A percentile compares a stretch with the other conserved stretches of the same genome.
These are phyloP conservation scores for Chionomys nivalis DNA, from an alignment of 2,113 vertebrate species.

Conservation along the genomic window DNA sequence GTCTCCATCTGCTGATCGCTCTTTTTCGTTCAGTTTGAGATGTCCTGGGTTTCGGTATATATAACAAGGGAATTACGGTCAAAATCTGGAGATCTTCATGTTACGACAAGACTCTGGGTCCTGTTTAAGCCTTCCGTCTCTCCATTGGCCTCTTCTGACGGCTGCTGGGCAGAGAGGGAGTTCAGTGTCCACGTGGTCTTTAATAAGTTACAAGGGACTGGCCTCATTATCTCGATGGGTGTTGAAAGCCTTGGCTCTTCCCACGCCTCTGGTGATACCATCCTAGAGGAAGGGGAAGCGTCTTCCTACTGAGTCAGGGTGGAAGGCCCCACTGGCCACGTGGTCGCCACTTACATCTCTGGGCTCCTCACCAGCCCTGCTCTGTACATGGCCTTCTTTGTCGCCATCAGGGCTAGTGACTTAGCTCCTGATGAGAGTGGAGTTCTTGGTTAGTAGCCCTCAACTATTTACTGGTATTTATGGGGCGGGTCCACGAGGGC, in stretches of 20 bases:
- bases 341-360: neutral
- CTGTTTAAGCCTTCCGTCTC: neutral
- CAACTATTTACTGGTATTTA: neutral
- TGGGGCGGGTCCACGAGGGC: neutral
- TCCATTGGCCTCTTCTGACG: neutral
- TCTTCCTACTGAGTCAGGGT: neutral
- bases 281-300: no score
- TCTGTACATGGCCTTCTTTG: neutral
- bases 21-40: neutral
- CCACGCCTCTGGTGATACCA: neutral
- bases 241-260: neutral
- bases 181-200: neutral
- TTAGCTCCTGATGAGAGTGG: neutral
- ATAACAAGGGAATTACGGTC: neutral
- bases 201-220: neutral
- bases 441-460: neutral
- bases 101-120: neutral
- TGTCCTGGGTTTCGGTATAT: neutral
- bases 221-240: neutral
- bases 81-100: neutral
- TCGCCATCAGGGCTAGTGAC: neutral
- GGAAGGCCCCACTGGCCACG: neutral
- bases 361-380: neutral
- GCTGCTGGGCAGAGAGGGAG: neutral
- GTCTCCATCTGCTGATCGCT: neutral